A percentile compares a stretch with the other conserved stretches of the same genome.
Evolutionary conservation across 2,113 vertebrate genomes (phyloP).

Genomic region (Saguinus imperator): DNA sequence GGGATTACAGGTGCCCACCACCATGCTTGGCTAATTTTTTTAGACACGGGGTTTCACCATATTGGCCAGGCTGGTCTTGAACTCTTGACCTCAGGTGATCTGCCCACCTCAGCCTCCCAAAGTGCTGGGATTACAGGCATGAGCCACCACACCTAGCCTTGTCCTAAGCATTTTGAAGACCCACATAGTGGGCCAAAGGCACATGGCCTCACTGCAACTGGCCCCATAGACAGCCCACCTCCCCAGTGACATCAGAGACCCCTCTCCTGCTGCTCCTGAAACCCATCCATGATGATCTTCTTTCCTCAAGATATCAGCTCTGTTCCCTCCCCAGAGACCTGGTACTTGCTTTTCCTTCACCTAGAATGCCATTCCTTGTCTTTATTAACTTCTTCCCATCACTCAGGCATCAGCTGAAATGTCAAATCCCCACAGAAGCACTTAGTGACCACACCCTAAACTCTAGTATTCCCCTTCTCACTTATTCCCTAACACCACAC

Average conservation of each 20-base stretch:
- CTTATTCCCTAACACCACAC: background rate
- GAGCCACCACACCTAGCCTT: too few species aligned
- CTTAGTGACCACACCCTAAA: background rate
- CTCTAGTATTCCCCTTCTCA: background rate
- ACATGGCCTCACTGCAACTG: background rate
- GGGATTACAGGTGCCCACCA: too few species aligned
- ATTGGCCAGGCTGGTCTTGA: too few species aligned
- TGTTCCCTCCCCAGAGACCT: background rate
- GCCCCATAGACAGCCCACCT: background rate
- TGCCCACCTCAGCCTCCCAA: too few species aligned
- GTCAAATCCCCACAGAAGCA: background rate
- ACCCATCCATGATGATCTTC: background rate
- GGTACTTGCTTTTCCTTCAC: background rate
- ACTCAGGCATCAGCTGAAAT: too few species aligned
- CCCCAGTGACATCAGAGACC: background rate
- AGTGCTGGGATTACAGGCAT: too few species aligned
- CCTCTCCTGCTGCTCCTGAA: background rate
- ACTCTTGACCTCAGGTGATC: too few species aligned
- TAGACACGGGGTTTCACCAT: too few species aligned
- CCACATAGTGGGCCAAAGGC: background rate
- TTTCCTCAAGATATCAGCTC: background rate
- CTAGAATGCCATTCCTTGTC: background rate
- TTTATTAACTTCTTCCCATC: background rate
- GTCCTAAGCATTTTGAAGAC: background rate
- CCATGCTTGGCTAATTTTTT: too few species aligned